Evolutionary conservation across 2,113 vertebrate species (phyloP), one percentile per base, ranked within the genome.

Genomic region (Melanotaenia duboulayi): DNA sequence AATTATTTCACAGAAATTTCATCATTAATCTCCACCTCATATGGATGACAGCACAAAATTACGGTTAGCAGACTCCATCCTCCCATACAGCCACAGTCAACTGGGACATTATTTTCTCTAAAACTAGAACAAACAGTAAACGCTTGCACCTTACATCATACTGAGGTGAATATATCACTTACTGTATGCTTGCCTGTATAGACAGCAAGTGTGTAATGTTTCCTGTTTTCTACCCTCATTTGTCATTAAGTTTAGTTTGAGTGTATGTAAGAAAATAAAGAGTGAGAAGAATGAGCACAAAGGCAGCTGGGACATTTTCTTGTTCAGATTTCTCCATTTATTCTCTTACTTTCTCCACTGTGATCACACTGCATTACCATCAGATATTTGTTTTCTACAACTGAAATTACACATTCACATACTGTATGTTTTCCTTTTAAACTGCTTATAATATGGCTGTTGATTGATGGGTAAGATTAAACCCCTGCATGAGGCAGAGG

Each of bases 11-110:
- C 44, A 11, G 54, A 70, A 12, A 71, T 71, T 32, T 74, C 69
- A 78, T 80, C 77, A 86, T 82, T 77, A 63, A 57, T 81, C 65
- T 60, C 68, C 51, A 49, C 57, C 67, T 60, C 56, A 65, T 48
- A 65, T 35, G 61, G 60, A 68, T 32, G 60, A 70, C 65, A 62
- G 73, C 59, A 64, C 11, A 22, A 56, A 57, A 75, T 65, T 20
- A 48, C 64, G 24, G 22, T 49, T 6, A 1, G 49, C 24, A 9
- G 24, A 48, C 49, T 49, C 39, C 20, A 62, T 56, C 51, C 40
- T 39, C 28, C 48, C 58, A 22, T 16, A 28, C 20, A 28, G 71
- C 78, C 60, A 48, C 35, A 37, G 19, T 56, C 16, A 74, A 16
- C 49, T 48, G 28, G 23, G 40, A 37, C 25, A 28, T 16, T 13